Percentiles rank a stretch among this genome's conserved stretches.
phyloP scores from a whole-genome alignment of 2,113 vertebrate genomes.

The Emydura subglobosa region DNA sequence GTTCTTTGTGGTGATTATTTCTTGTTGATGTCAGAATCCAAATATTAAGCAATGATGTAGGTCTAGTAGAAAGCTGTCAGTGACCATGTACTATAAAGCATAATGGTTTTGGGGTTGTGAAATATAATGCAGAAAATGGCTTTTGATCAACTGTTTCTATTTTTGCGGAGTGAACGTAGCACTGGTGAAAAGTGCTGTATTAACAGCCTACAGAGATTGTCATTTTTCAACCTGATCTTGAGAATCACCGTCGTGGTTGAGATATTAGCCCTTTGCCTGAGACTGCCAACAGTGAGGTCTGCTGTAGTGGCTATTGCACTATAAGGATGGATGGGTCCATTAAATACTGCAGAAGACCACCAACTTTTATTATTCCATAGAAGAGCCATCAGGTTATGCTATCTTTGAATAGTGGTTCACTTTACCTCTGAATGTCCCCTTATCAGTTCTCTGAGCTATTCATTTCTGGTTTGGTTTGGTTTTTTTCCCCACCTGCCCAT shows the following conservation, averaged over 20 bases:
- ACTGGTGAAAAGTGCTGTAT: not conserved
- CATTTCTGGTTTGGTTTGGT: too few relatives aligned
- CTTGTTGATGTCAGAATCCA: not conserved
- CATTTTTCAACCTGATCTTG: not conserved
- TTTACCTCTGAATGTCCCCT: not conserved
- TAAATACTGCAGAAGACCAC: not conserved
- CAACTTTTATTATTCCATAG: too few relatives aligned
- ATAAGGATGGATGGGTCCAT: too few relatives aligned
- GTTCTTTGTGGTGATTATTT: not conserved
- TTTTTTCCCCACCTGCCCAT: not conserved
- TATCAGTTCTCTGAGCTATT: too few relatives aligned
- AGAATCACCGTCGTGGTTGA: not conserved
- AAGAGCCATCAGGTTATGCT: not conserved
- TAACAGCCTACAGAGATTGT: not conserved
- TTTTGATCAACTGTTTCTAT: not conserved
- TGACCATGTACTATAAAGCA: not conserved
- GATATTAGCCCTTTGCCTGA: not conserved
- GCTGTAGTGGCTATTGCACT: not conserved
- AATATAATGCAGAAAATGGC: not conserved
- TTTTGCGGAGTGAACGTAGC: not conserved
- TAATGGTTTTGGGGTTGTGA: not conserved
- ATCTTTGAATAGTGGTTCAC: not conserved
- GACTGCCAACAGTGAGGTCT: not conserved
- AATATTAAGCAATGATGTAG: not conserved
- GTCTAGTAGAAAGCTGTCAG: not conserved